A percentile compares a stretch with the other conserved stretches of the same genome.
These are phyloP conservation scores for Callipepla squamata DNA, from an alignment of 2,113 vertebrate genomes.

Conservation along the genomic window DNA sequence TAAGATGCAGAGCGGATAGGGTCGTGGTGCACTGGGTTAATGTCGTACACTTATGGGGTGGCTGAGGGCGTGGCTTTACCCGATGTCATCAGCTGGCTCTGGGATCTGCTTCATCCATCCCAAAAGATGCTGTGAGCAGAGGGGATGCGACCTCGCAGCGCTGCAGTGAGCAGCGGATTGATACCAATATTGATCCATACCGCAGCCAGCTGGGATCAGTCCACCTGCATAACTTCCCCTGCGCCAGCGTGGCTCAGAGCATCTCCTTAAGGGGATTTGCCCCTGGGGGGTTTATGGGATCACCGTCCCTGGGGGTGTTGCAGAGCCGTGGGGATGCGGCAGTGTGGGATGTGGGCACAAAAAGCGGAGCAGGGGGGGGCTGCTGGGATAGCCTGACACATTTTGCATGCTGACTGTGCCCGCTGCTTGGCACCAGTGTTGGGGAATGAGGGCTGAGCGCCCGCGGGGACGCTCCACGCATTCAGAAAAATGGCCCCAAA, in stretches of 20 bases:
- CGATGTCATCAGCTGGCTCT: neutral
- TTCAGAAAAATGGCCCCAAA: conserved; percentile 22
- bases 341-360: too few species aligned
- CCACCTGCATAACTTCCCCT: conserved; percentile 48
- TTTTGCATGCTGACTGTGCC: too few species aligned
- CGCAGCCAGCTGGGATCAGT: conserved; percentile 60
- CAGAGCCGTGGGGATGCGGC: too few species aligned
- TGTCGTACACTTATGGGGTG: conserved; percentile 21
- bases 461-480: neutral
- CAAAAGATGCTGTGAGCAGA: neutral
- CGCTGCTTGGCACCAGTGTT: too few species aligned
- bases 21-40: conserved; percentile 1
- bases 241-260: neutral
- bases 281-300: too few species aligned
- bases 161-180: neutral
- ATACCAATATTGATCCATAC: conserved; percentile 56
- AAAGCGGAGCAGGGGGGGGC: neutral
- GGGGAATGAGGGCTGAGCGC: neutral
- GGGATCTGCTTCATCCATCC: neutral
- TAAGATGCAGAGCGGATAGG: neutral
- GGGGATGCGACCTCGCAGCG: neutral
- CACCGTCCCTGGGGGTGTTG: too few species aligned
- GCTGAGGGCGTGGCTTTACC: conserved; percentile 22
- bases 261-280: neutral
- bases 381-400: too few species aligned